Conservation (phyloP, 2,888 invertebrate species). For the Furcula furcula region DNA sequence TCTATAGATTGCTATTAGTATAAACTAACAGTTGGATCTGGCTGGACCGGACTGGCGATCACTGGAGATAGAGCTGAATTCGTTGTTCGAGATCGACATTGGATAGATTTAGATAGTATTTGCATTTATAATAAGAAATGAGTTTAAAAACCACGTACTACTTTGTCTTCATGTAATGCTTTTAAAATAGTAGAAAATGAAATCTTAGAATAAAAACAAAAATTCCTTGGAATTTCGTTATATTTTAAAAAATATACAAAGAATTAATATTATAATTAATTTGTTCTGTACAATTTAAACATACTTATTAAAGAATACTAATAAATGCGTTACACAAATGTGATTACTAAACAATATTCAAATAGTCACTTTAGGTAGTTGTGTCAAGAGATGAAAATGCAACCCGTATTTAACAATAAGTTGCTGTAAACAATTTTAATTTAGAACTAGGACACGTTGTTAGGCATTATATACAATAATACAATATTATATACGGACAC, state of each 20-base stretch:
- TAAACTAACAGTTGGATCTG: too few relatives aligned
- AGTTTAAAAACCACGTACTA: too few relatives aligned
- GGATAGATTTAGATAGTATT: too few relatives aligned
- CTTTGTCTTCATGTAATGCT: too few relatives aligned
- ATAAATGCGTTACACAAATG: conserved; percentile 65
- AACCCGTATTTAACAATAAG: conserved; percentile 44
- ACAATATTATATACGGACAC: too few relatives aligned
- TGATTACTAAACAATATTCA: conserved; percentile 31
- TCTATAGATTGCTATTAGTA: too few relatives aligned
- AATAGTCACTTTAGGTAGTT: conserved; percentile 23
- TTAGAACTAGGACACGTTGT: conserved; percentile 15
- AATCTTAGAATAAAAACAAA: conserved; percentile 9
- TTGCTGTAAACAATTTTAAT: conserved; percentile 19
- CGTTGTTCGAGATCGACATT: too few relatives aligned
- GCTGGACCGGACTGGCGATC: too few relatives aligned
- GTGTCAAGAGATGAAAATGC: conserved; percentile 28
- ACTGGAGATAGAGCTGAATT: too few relatives aligned
- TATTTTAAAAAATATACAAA: conserved; percentile 79
- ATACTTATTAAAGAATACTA: conserved; percentile 57
- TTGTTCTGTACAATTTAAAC: conserved; percentile 71
- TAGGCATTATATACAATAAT: conserved; percentile 6
- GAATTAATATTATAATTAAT: conserved; percentile 64
- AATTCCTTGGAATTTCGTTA: conserved; percentile 56
- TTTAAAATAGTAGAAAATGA: too few relatives aligned
- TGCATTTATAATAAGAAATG: too few relatives aligned